phyloP scores from a whole-genome alignment of 2,113 vertebrate species.

The Dicrurus megarhynchus region DNA sequence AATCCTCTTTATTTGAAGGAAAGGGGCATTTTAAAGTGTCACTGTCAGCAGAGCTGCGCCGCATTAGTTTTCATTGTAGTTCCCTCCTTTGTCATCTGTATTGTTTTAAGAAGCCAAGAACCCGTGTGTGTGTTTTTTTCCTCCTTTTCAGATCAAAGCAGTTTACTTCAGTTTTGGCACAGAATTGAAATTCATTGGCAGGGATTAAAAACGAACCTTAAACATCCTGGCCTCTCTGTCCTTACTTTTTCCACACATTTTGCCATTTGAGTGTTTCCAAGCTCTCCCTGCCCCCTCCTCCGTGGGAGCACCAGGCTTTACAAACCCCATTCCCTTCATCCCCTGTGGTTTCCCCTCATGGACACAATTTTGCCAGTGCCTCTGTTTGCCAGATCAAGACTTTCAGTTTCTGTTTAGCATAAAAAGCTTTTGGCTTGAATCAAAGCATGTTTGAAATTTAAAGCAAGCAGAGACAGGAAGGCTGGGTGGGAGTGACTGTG shows the following conservation, averaged over 20 bases:
- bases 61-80: background rate
- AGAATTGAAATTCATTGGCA: constrained; percentile 48
- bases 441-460: background rate
- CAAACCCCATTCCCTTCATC: background rate
- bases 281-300: background rate
- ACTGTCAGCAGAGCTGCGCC: background rate
- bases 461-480: background rate
- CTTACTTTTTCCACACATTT: constrained; percentile 29
- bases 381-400: constrained; percentile 25
- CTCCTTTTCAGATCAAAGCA: constrained; percentile 54
- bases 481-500: background rate
- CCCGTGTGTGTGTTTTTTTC: background rate
- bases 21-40: background rate
- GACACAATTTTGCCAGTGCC: background rate
- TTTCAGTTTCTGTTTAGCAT: constrained; percentile 60
- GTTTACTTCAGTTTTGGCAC: constrained; percentile 58
- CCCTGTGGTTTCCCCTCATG: background rate
- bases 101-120: constrained; percentile 33
- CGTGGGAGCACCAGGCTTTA: background rate
- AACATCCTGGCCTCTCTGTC: constrained; percentile 47
- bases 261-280: constrained; percentile 4
- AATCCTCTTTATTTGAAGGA: background rate
- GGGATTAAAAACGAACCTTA: constrained; percentile 42
- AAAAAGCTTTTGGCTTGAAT: background rate
- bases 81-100: constrained; percentile 37